These are phyloP conservation scores for Larimichthys polyactis DNA, from an alignment of 2,113 vertebrate species.

Conservation along the genomic window DNA sequence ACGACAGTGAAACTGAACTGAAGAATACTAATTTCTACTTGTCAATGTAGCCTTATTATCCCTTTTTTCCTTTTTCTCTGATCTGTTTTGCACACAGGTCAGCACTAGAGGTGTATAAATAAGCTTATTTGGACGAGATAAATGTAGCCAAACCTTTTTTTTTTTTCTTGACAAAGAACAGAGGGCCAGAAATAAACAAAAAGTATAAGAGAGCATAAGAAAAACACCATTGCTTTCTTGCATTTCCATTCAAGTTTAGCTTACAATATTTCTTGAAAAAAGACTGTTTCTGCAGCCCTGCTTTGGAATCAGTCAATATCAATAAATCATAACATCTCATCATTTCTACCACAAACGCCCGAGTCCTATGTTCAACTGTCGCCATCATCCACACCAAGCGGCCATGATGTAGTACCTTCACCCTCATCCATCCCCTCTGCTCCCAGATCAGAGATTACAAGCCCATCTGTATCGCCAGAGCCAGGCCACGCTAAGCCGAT, in stretches of 20 bases:
- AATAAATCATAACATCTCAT: background rate
- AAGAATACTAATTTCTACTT: constrained; percentile 24
- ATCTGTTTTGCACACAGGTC: background rate
- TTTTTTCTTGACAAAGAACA: background rate
- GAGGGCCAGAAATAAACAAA: background rate
- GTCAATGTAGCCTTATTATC: background rate
- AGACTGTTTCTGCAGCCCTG: background rate
- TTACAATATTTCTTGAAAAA: background rate
- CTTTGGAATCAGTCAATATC: background rate
- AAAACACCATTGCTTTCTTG: background rate
- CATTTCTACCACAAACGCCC: background rate
- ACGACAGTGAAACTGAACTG: no score
- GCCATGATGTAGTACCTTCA: background rate
- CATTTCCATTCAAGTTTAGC: background rate
- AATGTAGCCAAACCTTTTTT: background rate
- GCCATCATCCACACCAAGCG: constrained; percentile 3
- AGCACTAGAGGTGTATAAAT: constrained; percentile 2
- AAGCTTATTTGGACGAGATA: background rate
- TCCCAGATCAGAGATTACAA: constrained; percentile 72
- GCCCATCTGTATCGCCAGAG: constrained; percentile 81
- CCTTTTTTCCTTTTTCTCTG: background rate
- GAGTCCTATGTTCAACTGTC: background rate
- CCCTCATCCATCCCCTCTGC: constrained; percentile 42
- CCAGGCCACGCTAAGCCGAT: constrained; percentile 75
- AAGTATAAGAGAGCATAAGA: background rate